Percentiles rank a stretch among this genome's conserved stretches.
Evolutionary conservation across 2,113 vertebrate species (phyloP).

Genomic region (Pachypanchax playfairii): DNA sequence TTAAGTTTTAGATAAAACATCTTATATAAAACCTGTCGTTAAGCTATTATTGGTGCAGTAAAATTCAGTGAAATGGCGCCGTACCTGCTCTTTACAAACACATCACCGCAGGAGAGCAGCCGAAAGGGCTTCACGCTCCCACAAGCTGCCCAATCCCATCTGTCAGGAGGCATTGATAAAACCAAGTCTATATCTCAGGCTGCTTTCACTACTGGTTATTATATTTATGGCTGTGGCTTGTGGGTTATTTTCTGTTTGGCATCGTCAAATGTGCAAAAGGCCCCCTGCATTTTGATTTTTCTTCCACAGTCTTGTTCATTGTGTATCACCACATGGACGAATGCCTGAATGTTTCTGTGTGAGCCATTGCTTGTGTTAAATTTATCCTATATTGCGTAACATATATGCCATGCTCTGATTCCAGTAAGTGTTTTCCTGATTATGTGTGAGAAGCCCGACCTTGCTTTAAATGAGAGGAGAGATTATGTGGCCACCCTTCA

Average conservation of each 20-base stretch:
- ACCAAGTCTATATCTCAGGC: slow-evolving; percentile 42
- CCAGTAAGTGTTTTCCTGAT: slow-evolving; percentile 20
- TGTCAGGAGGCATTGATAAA: slow-evolving; percentile 67
- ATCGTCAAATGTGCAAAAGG: slow-evolving; percentile 30
- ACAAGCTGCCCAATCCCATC: slow-evolving; percentile 78
- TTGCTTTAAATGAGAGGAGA: slow-evolving; percentile 11
- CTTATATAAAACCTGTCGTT: neutral
- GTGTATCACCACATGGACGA: slow-evolving; percentile 36
- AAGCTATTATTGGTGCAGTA: slow-evolving; percentile 5
- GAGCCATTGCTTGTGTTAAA: slow-evolving; percentile 31
- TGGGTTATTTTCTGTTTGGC: slow-evolving; percentile 26
- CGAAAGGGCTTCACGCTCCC: slow-evolving; percentile 64
- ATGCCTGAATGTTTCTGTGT: slow-evolving; percentile 27
- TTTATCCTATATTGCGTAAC: slow-evolving; percentile 25
- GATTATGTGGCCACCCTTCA: slow-evolving; percentile 15
- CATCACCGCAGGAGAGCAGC: slow-evolving; percentile 64
- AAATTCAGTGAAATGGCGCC: slow-evolving; percentile 65
- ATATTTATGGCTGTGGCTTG: slow-evolving; percentile 27
- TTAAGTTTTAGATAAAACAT: slow-evolving; percentile 16
- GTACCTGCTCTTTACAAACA: slow-evolving; percentile 67
- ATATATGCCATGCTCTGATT: slow-evolving; percentile 5
- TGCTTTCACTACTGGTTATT: slow-evolving; percentile 34
- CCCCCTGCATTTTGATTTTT: slow-evolving; percentile 32
- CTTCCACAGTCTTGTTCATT: slow-evolving; percentile 13
- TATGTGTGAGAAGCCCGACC: slow-evolving; percentile 1